Base-by-base conservation (phyloP, 2,797 vertebrate species). In the Gymnothorax javanicus region DNA sequence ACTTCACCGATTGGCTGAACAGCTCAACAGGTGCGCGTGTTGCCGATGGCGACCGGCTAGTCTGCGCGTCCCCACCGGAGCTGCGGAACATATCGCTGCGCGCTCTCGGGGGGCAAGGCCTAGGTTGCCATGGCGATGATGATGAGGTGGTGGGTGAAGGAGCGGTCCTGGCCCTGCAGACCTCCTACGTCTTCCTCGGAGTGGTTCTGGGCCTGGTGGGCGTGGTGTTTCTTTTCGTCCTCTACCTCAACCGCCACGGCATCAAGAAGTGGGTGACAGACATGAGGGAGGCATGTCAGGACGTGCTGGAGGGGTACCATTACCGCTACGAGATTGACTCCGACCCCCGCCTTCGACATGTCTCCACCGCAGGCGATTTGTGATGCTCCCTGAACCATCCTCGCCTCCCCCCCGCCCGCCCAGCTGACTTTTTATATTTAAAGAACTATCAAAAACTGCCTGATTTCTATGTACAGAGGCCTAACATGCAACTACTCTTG, bases 141-240 rank as follows among this genome's bases (percentile, higher is more conserved):
- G 90, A 67, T 77, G 92, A 91, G 12, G 56, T 84, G 23, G 91
- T 89, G 50, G 62, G 90, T 12, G 94, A 94, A 83, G 89, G 90
- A 43, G 62, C 86, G 0, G 91, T 94, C 85, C 90, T 95, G 82
- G 92, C 93, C n/a, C 90, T 97, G 69, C 94, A 95, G 86, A 96
- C 96, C 0, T 97, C 96, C 0, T 97, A 97, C 0, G 96, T 94
- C 3, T 95, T 96, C 67, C 92, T 97, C 0, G 95, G 96, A 12
- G 85, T 96, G 60, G 96, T 96, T 56, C 92, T 97, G 25, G 96
- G 96, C 5, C 91, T 97, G 3, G 96, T 97, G 58, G 96, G 96
- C 4, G 94, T 96, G 92, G 90, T 97, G 62, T 97, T 96, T 85
- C 95, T 97, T 82, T 94, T 97, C n/a, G 96, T 97, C 82, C 94